A percentile compares a stretch with the other conserved stretches of the same genome.
Evolutionary conservation across 2,113 vertebrate species (phyloP).

Genomic region (Tapirus terrestris): DNA sequence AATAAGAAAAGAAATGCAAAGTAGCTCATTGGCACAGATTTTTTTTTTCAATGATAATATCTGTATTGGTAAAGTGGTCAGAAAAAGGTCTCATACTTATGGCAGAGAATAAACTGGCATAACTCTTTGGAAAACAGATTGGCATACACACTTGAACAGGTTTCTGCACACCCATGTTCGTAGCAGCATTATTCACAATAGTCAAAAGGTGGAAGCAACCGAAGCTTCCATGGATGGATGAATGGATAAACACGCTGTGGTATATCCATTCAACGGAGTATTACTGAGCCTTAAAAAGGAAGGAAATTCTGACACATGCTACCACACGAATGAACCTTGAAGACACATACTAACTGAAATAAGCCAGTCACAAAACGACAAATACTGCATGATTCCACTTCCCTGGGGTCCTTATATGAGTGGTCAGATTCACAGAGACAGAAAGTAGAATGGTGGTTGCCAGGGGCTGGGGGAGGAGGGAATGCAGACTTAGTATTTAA

Average conservation of each 20-base stretch:
- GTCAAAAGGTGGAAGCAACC: not conserved
- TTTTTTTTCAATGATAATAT: not conserved
- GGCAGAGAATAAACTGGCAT: not conserved
- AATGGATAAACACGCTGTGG: not conserved
- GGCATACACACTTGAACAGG: fast-evolving
- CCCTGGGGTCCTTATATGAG: not conserved
- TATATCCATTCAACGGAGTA: fast-evolving
- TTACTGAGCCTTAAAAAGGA: not conserved
- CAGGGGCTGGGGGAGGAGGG: not conserved
- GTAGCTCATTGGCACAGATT: not conserved
- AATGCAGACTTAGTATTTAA: not conserved
- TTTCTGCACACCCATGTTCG: no score
- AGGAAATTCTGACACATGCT: not conserved
- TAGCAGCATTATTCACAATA: not conserved
- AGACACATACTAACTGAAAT: not conserved
- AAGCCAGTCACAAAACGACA: not conserved
- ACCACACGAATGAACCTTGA: not conserved
- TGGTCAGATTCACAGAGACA: not conserved
- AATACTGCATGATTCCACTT: not conserved
- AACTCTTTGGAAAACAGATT: not conserved
- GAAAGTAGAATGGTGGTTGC: not conserved
- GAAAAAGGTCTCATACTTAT: not conserved
- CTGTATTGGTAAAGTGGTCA: not conserved
- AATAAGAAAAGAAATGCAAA: not conserved
- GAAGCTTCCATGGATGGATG: not conserved